Evolutionary conservation across 2,797 vertebrate genomes (phyloP), one percentile per base, ranked within the genome.

Genomic region (Notamacropus eugenii): DNA sequence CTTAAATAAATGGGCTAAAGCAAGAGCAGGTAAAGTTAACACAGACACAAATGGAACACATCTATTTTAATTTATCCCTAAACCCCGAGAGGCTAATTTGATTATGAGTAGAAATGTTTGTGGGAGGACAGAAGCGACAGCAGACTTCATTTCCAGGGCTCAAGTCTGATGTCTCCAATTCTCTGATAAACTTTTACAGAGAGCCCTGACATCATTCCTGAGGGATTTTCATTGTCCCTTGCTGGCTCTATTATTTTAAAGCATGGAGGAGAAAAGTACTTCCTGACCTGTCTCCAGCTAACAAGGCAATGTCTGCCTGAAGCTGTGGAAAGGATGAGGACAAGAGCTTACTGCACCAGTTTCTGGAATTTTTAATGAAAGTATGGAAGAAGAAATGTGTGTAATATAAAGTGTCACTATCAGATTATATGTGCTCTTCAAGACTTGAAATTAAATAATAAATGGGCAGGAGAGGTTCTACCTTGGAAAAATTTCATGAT

Each of bases 71-170:
- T 97, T 97, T 82, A 50, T 97, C 82, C 58, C 90, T 95, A 97
- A 96, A 97, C 91, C 52, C 91, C 62, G 29, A 97, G 67, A 27
- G 97, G 67, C 90, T 98, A 96, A 97, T 97, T 97, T 98, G 95
- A 98, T 98, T 98, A 97, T 91, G 91, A 98, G 97, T 93, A 96
- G 55, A 98, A 98, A 97, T 92, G 95, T 98, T 98, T 97, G 94
- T 94, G 91, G 24, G 46, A 93, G 74, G 95, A 46, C 91, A 94
- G 94, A 95, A 94, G 96, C 90, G 19, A 54, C 0, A 94, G 22
- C 58, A 97, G 6, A 96, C 16, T 95, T 94, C 8, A 93, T 59
- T 96, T 94, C 92, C 54, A 55, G 95, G 91, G 24, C 97, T 94
- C 27, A 91, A 34, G 13, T 31, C 28, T 54, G 29, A 54, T 14